Evolutionary conservation across 2,797 vertebrate genomes (phyloP).

Genomic region (Valencia hispanica): DNA sequence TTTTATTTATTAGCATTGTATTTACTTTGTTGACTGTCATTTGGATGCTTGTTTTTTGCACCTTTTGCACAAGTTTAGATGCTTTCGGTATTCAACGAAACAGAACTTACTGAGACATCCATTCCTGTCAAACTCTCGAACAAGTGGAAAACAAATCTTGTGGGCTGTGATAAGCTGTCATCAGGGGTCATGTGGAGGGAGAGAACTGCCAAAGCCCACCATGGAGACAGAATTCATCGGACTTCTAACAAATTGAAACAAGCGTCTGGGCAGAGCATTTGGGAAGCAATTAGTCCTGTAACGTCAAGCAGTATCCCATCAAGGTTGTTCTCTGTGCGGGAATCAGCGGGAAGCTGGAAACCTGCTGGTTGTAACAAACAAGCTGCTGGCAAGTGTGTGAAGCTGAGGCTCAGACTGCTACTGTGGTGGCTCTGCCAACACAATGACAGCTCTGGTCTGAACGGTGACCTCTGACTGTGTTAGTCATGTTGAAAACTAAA

Average conservation of each 20-base stretch:
- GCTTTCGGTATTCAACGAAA: conserved; percentile 1
- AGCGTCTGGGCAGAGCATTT: conserved; percentile 41
- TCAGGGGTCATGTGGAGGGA: conserved; percentile 36
- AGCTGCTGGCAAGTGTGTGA: conserved; percentile 24
- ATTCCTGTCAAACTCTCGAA: conserved; percentile 46
- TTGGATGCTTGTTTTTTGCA: neutral
- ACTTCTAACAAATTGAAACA: conserved; percentile 41
- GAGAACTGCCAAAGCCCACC: conserved; percentile 10
- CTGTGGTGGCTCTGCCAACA: conserved; percentile 8
- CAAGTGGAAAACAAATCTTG: conserved; percentile 50
- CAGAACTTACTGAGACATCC: conserved; percentile 47
- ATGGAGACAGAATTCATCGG: conserved; percentile 18
- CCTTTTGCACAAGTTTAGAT: neutral
- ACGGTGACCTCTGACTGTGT: conserved; percentile 29
- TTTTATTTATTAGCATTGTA: neutral
- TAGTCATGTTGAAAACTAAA: conserved; percentile 11
- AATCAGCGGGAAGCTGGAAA: conserved; percentile 31
- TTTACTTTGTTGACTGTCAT: neutral
- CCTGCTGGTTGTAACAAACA: conserved; percentile 40
- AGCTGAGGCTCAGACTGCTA: conserved; percentile 10
- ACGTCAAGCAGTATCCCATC: conserved; percentile 26
- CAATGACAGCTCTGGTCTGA: conserved; percentile 25
- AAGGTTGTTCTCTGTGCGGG: conserved; percentile 16
- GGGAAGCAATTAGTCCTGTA: conserved; percentile 56
- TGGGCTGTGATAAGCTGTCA: conserved; percentile 54